Evolutionary conservation across 1,140 invertebrate genomes (phyloP).

Genomic region (Trichomalopsis sarcophagae): DNA sequence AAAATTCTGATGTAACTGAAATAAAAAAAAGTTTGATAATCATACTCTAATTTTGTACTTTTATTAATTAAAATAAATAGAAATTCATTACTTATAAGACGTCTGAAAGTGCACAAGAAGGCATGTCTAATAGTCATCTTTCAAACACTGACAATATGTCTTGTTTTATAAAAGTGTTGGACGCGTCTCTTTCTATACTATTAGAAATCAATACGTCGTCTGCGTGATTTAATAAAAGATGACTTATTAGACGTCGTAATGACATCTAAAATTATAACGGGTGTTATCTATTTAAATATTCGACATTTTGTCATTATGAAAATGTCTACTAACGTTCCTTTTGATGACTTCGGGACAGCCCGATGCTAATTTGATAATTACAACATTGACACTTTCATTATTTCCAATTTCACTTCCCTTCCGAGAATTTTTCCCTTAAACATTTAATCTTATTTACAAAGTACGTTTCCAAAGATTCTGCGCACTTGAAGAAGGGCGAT

Average conservation of each 20-base stretch:
- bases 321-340: constrained; percentile 41
- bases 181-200: constrained; percentile 23
- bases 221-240: constrained; percentile 44
- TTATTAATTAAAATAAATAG: constrained; percentile 55
- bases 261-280: constrained; percentile 45
- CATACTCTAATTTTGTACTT: constrained; percentile 55
- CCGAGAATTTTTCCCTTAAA: constrained; percentile 86
- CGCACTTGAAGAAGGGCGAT: constrained; percentile 96
- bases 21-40: constrained; percentile 44
- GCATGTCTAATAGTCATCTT: constrained; percentile 52
- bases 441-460: constrained; percentile 94
- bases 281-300: constrained; percentile 41
- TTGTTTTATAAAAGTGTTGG: constrained; percentile 39
- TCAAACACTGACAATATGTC: constrained; percentile 31
- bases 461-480: constrained; percentile 94
- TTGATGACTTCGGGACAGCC: constrained; percentile 36
- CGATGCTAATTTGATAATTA: constrained; percentile 50
- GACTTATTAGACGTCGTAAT: constrained; percentile 46
- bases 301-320: constrained; percentile 47
- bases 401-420: constrained; percentile 72
- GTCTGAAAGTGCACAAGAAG: constrained; percentile 49
- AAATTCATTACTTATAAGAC: constrained; percentile 50
- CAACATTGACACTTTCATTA: constrained; percentile 51
- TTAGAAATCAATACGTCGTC: constrained; percentile 34
- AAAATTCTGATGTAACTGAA: constrained; percentile 42